phyloP scores from a whole-genome alignment of 2,113 vertebrate genomes.

The Nothoprocta perdicaria region DNA sequence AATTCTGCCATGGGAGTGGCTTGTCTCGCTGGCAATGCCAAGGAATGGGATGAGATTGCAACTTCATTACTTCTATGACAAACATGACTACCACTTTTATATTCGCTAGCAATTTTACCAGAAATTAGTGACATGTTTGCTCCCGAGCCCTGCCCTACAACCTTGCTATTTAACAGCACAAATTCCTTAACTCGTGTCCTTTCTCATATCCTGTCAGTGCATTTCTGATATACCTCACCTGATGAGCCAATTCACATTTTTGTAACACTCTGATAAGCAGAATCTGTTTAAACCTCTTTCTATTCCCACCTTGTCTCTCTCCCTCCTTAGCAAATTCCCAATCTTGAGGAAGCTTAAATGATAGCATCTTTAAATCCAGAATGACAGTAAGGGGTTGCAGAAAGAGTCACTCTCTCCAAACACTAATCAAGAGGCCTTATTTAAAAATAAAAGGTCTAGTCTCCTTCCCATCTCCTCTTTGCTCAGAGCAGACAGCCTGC shows the following conservation, averaged over 20 bases:
- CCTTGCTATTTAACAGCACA: neutral
- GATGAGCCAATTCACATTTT: neutral
- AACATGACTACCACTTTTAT: accelerated
- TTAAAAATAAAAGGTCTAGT: neutral
- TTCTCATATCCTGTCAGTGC: neutral
- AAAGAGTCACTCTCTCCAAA: neutral
- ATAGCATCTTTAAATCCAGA: neutral
- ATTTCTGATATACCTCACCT: neutral
- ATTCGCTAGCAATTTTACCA: neutral
- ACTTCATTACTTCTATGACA: neutral
- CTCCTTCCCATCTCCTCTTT: neutral
- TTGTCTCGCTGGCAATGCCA: neutral
- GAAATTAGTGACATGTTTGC: neutral
- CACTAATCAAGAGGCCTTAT: neutral
- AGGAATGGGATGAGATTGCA: accelerated
- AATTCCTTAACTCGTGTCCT: accelerated
- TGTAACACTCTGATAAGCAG: neutral
- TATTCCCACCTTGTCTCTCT: neutral
- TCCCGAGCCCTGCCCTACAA: neutral
- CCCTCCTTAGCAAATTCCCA: neutral
- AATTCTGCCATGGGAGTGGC: neutral
- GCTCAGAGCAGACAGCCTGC: neutral
- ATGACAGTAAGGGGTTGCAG: neutral
- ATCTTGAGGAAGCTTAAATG: neutral
- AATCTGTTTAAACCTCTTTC: neutral